Conservation (phyloP, 2,888 invertebrate species). For the Encarsia formosa region DNA sequence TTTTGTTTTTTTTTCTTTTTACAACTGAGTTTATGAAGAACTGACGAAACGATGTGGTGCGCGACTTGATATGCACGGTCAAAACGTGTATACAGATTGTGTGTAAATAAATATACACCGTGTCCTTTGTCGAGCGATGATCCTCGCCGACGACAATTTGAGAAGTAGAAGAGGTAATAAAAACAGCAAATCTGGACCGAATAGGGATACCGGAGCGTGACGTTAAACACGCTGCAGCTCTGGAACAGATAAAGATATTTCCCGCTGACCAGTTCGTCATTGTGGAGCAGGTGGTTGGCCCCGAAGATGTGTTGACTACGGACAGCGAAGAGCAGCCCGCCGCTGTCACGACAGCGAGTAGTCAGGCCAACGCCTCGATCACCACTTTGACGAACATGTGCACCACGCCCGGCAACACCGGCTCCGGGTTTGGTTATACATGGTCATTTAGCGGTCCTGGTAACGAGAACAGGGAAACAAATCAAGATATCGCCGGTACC, state of each 20-base stretch:
- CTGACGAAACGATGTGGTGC: no score
- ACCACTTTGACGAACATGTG: slow-evolving; percentile 48
- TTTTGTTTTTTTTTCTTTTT: no score
- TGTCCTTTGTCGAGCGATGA: no score
- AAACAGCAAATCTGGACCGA: no score
- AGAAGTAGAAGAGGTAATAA: no score
- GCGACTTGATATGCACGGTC: no score
- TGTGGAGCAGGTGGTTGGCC: slow-evolving; percentile 46
- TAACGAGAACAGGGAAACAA: slow-evolving; percentile 44
- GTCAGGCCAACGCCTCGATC: slow-evolving; percentile 40
- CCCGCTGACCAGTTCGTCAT: slow-evolving; percentile 50
- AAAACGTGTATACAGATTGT: no score
- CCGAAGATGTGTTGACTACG: slow-evolving; percentile 45
- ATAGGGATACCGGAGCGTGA: slow-evolving; percentile 49
- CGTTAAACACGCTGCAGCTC: slow-evolving; percentile 40
- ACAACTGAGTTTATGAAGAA: no score
- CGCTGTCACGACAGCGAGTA: slow-evolving; percentile 35
- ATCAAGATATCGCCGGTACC: slow-evolving; percentile 45
- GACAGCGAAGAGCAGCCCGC: slow-evolving; percentile 39
- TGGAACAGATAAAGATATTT: slow-evolving; percentile 50
- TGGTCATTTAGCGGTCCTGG: slow-evolving; percentile 49
- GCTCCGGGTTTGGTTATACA: slow-evolving; percentile 47
- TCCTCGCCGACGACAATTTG: no score
- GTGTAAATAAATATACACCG: no score
- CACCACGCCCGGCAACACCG: slow-evolving; percentile 49